Conservation (phyloP, 2,113 vertebrate genomes). For the Carassius gibelio region DNA sequence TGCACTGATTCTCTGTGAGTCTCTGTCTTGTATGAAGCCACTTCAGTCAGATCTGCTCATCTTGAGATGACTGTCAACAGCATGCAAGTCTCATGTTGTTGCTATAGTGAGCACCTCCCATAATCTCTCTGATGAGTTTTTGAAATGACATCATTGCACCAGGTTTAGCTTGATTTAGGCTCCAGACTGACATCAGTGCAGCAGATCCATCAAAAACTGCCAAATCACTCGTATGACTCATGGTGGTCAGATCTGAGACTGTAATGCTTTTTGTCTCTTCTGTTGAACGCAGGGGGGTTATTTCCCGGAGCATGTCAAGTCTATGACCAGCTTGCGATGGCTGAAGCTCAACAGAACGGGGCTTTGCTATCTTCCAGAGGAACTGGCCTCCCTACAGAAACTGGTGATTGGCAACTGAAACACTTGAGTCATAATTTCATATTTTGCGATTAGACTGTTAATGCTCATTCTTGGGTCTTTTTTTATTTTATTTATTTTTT, state of each 20-base stretch:
- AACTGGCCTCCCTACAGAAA: slow-evolving; percentile 93
- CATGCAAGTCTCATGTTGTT: background rate
- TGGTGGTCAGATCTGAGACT: background rate
- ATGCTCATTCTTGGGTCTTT: background rate
- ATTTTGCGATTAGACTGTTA: background rate
- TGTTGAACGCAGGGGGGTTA: slow-evolving; percentile 83
- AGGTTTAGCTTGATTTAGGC: background rate
- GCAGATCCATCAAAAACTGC: background rate
- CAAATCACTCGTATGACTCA: background rate
- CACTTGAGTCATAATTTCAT: background rate
- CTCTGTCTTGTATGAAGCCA: slow-evolving; percentile 4
- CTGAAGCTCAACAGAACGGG: slow-evolving; percentile 95
- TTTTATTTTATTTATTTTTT: background rate
- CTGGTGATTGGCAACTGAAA: slow-evolving; percentile 77
- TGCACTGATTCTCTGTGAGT: background rate
- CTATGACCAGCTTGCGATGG: slow-evolving; percentile 96
- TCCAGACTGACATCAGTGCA: background rate
- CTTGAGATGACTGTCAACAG: background rate
- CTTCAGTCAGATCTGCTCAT: slow-evolving; percentile 11
- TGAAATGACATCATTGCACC: background rate
- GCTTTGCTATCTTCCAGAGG: slow-evolving; percentile 96
- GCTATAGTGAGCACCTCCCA: background rate
- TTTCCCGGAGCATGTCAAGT: slow-evolving; percentile 94
- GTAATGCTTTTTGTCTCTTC: slow-evolving; percentile 1
- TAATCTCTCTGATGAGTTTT: background rate